Evolutionary conservation across 2,113 vertebrate genomes (phyloP).

Genomic region (Columba janthina): DNA sequence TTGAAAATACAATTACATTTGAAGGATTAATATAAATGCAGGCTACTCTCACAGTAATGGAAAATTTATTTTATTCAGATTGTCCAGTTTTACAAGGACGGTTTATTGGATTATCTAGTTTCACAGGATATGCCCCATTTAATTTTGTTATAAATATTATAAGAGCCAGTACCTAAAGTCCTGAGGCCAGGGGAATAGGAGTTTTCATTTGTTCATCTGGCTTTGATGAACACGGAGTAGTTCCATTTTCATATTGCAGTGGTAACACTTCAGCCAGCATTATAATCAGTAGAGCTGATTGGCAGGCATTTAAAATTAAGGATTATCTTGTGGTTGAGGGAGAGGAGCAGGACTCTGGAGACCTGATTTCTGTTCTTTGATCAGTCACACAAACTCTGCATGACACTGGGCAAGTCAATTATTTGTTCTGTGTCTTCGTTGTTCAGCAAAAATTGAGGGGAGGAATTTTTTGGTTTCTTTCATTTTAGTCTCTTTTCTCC

Average conservation of each 20-base stretch:
- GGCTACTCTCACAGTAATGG: neutral
- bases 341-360: neutral
- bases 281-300: neutral
- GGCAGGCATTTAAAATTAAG: slow-evolving; percentile 23
- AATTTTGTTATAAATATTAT: neutral
- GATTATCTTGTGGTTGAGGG: neutral
- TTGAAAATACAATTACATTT: neutral
- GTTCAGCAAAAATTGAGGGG: neutral
- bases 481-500: neutral
- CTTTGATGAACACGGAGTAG: neutral
- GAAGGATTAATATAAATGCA: neutral
- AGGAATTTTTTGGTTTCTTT: neutral
- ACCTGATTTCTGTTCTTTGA: slow-evolving; percentile 22
- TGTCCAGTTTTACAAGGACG: neutral
- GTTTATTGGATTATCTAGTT: neutral
- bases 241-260: neutral
- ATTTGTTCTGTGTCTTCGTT: neutral
- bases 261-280: neutral
- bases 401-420: neutral
- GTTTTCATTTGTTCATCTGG: neutral
- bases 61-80: neutral
- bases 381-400: neutral
- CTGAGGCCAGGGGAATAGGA: neutral
- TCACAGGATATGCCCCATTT: neutral
- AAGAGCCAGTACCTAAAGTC: neutral